Conservation (phyloP, 1,140 invertebrate species). For the Luehdorfia chinensis region DNA sequence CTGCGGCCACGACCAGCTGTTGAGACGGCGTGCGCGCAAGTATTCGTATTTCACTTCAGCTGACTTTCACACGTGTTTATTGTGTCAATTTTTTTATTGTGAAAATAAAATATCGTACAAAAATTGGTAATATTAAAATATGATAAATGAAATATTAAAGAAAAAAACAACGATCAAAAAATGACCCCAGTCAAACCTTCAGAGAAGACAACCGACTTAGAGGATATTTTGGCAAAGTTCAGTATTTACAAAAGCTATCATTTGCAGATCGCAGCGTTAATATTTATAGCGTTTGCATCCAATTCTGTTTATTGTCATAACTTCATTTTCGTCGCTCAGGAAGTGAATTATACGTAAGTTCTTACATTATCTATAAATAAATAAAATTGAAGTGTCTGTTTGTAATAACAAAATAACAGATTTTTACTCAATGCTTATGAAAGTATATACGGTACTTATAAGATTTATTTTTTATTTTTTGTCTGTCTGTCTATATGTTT, state of each 20-base stretch:
- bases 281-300: slow-evolving; percentile 36
- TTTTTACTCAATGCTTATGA: background rate
- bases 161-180: background rate
- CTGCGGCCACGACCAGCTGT: too few species aligned
- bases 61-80: background rate
- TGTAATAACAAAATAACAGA: background rate
- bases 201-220: slow-evolving; percentile 37
- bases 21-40: background rate
- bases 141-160: background rate
- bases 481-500: too few species aligned
- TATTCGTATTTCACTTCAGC: background rate
- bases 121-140: background rate
- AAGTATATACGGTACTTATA: too few species aligned
- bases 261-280: slow-evolving; percentile 26
- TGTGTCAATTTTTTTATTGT: background rate
- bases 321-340: slow-evolving; percentile 47
- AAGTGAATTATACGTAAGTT: slow-evolving; percentile 12
- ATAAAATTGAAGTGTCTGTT: background rate
- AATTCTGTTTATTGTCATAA: slow-evolving; percentile 46
- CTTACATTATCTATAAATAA: background rate
- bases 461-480: too few species aligned
- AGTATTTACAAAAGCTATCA: slow-evolving; percentile 44
- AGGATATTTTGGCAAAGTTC: slow-evolving; percentile 48
- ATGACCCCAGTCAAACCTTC: slow-evolving; percentile 1
- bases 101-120: background rate